phyloP scores from a whole-genome alignment of 2,888 invertebrate species.

The Cremastinae sp. region DNA sequence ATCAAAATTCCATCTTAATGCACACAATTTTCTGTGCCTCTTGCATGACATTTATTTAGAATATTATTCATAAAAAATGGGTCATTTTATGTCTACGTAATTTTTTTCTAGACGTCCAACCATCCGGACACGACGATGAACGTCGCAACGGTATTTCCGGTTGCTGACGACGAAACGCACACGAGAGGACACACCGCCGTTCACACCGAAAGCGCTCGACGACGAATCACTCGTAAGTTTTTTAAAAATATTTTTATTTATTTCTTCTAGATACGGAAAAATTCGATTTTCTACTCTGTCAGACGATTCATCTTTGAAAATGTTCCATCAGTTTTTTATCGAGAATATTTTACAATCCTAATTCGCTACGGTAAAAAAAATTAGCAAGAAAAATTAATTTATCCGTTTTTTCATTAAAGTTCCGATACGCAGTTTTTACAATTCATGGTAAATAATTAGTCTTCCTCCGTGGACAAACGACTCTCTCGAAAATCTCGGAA shows the following conservation, averaged over 20 bases:
- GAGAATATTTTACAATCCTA: too few species aligned
- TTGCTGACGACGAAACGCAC: conserved; percentile 65
- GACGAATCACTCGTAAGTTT: conserved; percentile 61
- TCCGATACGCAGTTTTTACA: not conserved
- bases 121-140: conserved; percentile 69
- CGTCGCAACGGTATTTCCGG: conserved; percentile 75
- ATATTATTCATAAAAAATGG: not conserved
- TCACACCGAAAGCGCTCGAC: conserved; percentile 52
- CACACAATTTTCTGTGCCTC: not conserved
- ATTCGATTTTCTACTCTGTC: not conserved
- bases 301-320: not conserved
- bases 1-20: not conserved
- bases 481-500: conserved; percentile 36
- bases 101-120: conserved; percentile 33
- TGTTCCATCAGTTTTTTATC: not conserved
- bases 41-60: not conserved
- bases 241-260: too few species aligned
- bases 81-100: conserved; percentile 11
- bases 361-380: too few species aligned
- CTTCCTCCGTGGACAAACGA: not conserved
- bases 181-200: conserved; percentile 53
- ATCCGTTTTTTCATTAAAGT: too few species aligned
- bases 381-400: too few species aligned
- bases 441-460: not conserved
- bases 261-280: not conserved